Percentiles rank a stretch among this genome's conserved stretches.
Conservation (phyloP, 2,113 vertebrate genomes). For the Erpornis zantholeuca region DNA sequence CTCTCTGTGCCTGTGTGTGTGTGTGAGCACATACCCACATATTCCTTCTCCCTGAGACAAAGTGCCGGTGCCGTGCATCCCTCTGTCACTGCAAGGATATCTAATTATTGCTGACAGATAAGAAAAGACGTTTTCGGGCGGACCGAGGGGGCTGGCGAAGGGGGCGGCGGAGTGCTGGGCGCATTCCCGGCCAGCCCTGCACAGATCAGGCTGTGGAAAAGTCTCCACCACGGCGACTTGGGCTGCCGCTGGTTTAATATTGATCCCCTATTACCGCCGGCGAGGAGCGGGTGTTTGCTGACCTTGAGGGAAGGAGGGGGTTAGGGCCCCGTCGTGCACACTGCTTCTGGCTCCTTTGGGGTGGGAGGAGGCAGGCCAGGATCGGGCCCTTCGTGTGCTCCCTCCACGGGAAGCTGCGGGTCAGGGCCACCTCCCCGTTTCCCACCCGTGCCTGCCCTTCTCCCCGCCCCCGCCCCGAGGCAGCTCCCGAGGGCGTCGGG, state of each 20-base stretch:
- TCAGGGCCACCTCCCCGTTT: background rate
- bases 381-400: background rate
- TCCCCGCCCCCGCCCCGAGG: background rate
- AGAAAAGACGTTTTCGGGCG: background rate
- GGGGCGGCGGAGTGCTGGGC: background rate
- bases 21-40: background rate
- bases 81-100: background rate
- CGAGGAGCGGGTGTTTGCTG: background rate
- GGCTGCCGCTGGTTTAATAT: background rate
- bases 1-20: background rate
- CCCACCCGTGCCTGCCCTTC: background rate
- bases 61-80: background rate
- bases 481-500: background rate
- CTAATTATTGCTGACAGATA: constrained; percentile 3
- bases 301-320: background rate
- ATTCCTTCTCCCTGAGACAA: background rate
- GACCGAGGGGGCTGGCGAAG: background rate
- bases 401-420: background rate
- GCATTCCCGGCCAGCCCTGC: background rate
- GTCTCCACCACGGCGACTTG: background rate
- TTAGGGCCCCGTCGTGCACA: background rate
- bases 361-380: background rate
- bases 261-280: background rate
- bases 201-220: background rate
- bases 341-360: background rate